Conservation (phyloP, 2,797 vertebrate species). For the Clarias pachynema region DNA sequence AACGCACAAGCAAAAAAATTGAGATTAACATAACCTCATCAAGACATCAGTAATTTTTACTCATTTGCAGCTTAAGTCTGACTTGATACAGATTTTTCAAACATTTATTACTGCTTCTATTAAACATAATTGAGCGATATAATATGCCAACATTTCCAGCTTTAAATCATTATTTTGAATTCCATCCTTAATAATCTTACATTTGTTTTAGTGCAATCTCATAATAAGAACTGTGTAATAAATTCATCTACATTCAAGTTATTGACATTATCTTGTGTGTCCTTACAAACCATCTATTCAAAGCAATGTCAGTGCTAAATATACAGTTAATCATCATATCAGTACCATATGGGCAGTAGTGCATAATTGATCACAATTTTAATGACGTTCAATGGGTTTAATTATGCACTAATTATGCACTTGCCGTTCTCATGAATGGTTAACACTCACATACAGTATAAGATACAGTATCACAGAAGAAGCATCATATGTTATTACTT, state of each 20-base stretch:
- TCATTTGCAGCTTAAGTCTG: too few relatives aligned
- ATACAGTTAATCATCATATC: background rate
- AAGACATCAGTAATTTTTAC: background rate
- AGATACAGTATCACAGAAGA: background rate
- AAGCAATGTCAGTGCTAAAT: background rate
- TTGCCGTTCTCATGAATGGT: background rate
- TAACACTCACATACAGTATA: background rate
- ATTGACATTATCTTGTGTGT: background rate
- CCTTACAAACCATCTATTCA: background rate
- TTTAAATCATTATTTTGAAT: background rate
- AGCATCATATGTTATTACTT: background rate
- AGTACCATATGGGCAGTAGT: background rate
- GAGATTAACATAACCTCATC: background rate
- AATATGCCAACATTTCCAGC: background rate
- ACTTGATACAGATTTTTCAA: background rate
- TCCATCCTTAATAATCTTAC: background rate
- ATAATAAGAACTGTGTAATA: background rate
- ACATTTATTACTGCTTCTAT: background rate
- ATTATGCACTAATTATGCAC: background rate
- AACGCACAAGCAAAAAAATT: background rate
- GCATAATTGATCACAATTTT: background rate
- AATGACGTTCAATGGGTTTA: background rate
- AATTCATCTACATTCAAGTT: background rate
- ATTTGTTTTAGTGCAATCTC: background rate
- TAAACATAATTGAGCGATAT: background rate